A percentile compares a stretch with the other conserved stretches of the same genome.
These are phyloP conservation scores for Parnassius smintheus DNA, from an alignment of 2,888 invertebrate species.

Conservation along the genomic window DNA sequence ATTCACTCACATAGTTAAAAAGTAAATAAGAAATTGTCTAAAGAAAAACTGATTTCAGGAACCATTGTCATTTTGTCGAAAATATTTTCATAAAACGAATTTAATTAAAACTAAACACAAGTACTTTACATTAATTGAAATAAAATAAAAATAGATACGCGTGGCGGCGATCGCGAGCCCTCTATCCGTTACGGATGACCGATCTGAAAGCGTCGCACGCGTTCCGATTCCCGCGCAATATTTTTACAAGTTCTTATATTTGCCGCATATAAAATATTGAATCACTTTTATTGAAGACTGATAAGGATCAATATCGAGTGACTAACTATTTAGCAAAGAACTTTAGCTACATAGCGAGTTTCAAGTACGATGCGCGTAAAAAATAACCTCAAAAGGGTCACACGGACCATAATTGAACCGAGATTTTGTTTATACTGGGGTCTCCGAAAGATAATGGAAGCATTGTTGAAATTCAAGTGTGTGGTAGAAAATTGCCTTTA, in stretches of 20 bases:
- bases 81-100: constrained; percentile 46
- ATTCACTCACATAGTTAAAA: too few relatives aligned
- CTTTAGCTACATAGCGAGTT: constrained; percentile 36
- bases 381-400: constrained; percentile 59
- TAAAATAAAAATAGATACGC: constrained; percentile 64
- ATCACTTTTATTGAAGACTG: constrained; percentile 25
- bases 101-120: constrained; percentile 45
- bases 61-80: too few relatives aligned
- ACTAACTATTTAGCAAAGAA: constrained; percentile 20
- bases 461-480: constrained; percentile 42
- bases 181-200: constrained; percentile 60
- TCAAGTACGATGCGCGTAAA: constrained; percentile 50
- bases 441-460: constrained; percentile 47
- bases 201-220: constrained; percentile 53
- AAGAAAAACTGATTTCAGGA: too few relatives aligned
- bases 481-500: constrained; percentile 34
- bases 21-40: too few relatives aligned
- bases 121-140: constrained; percentile 36
- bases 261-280: neutral
- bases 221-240: constrained; percentile 51
- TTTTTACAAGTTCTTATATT: constrained; percentile 34
- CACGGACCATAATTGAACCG: constrained; percentile 61
- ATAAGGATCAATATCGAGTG: constrained; percentile 37
- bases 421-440: constrained; percentile 58
- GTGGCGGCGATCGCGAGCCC: constrained; percentile 61